Conservation (phyloP, 2,797 vertebrate species). For the Phaenicophaeus curvirostris region DNA sequence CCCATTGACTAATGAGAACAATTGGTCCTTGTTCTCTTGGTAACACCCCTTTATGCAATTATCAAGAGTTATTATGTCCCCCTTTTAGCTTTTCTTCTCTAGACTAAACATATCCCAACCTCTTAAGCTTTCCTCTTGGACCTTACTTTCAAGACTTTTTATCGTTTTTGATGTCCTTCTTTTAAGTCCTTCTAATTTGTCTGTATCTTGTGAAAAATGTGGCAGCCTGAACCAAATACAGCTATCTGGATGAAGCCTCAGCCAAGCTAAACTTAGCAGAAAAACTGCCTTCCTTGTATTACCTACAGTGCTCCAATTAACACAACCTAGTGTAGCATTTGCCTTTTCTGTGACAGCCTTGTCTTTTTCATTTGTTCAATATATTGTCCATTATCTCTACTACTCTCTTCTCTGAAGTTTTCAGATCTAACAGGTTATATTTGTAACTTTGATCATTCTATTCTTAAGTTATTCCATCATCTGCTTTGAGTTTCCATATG, state of each 20-base stretch:
- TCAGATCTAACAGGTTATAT: not conserved
- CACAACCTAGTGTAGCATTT: not conserved
- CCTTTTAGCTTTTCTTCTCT: conserved; percentile 54
- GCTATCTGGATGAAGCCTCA: not conserved
- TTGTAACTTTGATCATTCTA: conserved; percentile 16
- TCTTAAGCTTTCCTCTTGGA: conserved; percentile 56
- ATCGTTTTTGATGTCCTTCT: conserved; percentile 42
- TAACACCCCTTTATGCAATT: conserved; percentile 53
- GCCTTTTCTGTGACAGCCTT: conserved; percentile 12
- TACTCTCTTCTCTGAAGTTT: not conserved
- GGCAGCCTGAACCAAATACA: not conserved
- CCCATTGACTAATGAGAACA: conserved; percentile 59
- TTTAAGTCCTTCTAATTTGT: conserved; percentile 47
- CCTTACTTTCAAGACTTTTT: conserved; percentile 64
- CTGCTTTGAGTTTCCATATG: conserved; percentile 13
- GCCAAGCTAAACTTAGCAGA: conserved; percentile 1
- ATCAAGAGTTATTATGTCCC: conserved; percentile 45
- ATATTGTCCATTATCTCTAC: not conserved
- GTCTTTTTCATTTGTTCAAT: not conserved
- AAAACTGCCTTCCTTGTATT: conserved; percentile 19
- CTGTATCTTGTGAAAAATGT: conserved; percentile 48
- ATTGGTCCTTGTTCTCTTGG: conserved; percentile 32
- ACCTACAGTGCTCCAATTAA: conserved; percentile 10
- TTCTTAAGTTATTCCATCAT: conserved; percentile 8
- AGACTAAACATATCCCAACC: conserved; percentile 37